Evolutionary conservation across 1,140 invertebrate species (phyloP), one percentile per base, ranked within the genome.

Genomic region (Temnothorax longispinosus): DNA sequence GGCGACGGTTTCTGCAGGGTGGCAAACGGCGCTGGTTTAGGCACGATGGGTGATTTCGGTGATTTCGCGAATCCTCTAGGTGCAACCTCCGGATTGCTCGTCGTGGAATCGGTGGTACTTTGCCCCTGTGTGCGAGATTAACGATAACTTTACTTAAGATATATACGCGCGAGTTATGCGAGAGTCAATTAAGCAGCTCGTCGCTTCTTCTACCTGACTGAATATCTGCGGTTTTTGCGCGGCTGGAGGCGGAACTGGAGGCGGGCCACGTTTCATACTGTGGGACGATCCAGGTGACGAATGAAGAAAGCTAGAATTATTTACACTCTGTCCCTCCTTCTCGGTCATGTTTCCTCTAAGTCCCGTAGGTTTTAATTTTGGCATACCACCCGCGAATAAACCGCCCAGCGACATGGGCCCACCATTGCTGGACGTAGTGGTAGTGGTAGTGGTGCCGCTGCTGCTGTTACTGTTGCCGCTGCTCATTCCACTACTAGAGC

Each of bases 351-450:
- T 93, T 8, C 92, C 93, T 90, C 95, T 94, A 69, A 96, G 93
- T 86, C 97, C 97, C 75, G 97, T 98, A 56, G 98, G 96, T 93
- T 97, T 98, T 69, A 98, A 95, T 94, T 98, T 98, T 76, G 98
- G 98, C 97, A 98, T 98, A 65, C 98, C 98, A 74, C 97, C 98
- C 87, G 98, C 97, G 95, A 98, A 98, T 47, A 98, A 95, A 56
- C 97, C 98, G 80, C 97, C 97, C 60, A 98, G 95, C 64, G 96
- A 96, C 81, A 96, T 96, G 47, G 96, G 95, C 13, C 90, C 89
- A 60, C 89, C 85, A 84, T 89, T 91, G 69, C n/a, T 88, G 10
- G 72, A n/a, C 93, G 21, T 41, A 6, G 5, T n/a, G 15, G 15
- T 54, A 18, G 11, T 50, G 50, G 3, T 15, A 15, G 11, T 50